Evolutionary conservation across 2,797 vertebrate genomes (phyloP).

Genomic region (Enteromius radiatus): DNA sequence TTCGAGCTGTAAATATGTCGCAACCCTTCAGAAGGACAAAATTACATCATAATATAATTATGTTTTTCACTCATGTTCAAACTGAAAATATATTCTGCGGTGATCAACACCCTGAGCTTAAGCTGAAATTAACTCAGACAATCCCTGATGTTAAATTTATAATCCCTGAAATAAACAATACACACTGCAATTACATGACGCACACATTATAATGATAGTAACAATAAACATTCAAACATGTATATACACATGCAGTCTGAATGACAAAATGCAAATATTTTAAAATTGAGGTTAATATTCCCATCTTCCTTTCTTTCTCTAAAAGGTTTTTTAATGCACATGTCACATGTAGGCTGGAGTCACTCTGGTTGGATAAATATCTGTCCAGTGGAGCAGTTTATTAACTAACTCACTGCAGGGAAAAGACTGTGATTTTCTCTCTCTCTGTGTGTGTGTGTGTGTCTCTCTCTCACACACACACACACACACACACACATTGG

Average conservation of each 20-base stretch:
- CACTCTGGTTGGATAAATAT: conserved; percentile 60
- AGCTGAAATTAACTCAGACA: background rate
- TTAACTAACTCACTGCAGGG: conserved; percentile 62
- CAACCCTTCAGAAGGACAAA: background rate
- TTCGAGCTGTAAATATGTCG: background rate
- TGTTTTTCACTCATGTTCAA: background rate
- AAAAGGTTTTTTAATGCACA: background rate
- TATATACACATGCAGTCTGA: background rate
- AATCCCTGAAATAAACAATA: background rate
- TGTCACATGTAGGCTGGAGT: background rate
- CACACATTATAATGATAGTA: background rate
- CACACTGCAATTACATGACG: background rate
- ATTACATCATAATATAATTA: background rate
- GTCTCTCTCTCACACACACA: background rate
- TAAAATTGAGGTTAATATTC: background rate
- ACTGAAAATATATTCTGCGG: background rate
- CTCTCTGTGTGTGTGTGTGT: background rate
- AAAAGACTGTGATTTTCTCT: conserved; percentile 18
- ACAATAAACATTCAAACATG: background rate
- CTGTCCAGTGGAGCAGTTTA: conserved; percentile 67
- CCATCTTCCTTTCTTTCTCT: no score
- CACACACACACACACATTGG: background rate
- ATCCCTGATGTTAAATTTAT: background rate
- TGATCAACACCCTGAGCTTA: background rate
- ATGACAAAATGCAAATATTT: background rate